Evolutionary conservation across 1,140 invertebrate species (phyloP), one percentile per base, ranked within the genome.

Genomic region (Drosophila equinoxialis): DNA sequence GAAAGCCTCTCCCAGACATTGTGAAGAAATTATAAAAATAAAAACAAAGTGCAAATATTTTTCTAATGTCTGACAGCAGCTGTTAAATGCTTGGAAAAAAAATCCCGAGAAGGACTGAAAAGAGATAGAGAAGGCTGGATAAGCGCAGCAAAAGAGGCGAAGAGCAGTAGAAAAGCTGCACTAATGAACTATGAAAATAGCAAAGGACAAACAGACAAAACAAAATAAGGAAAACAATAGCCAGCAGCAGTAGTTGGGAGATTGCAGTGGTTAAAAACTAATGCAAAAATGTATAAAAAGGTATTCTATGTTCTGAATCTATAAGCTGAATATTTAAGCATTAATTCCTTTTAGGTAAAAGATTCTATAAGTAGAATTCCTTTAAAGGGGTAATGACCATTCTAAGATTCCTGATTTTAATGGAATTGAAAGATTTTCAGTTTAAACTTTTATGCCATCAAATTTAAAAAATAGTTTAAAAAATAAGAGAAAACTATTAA

Each of bases 151-250:
- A 51, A 23, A 26, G 20, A 69, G 35, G 11, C 10, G 35, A 11
- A 10, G 5, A 14, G 42, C 2, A 65, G 13, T 11, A 8, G 33
- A 54, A 45, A 48, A 17, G 67, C 48, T 64, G 62, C 51, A 74
- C 82, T 85, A 85, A 85, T 85, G 79, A 86, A 85, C 82, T 68
- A 82, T 82, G 81, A 85, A 78, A 81, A 75, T 57, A 64, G 65
- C 74, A 76, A 63, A 74, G 37, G 68, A 65, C 74, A 82, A 75
- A 79, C 74, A 82, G 71, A 83, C 65, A 68, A 79, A 83, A 82
- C 65, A 35, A 64, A 48, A 64, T 73, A 55, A 61, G 42, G 45
- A 39, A 57, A 71, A 57, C 35, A 48, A 70, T 60, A 42, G 14
- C 30, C 13, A 3, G 6, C 0, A 20, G 14, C 39, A 5, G 13